Evolutionary conservation across 2,113 vertebrate species (phyloP).

Genomic region (Myotis brandtii): DNA sequence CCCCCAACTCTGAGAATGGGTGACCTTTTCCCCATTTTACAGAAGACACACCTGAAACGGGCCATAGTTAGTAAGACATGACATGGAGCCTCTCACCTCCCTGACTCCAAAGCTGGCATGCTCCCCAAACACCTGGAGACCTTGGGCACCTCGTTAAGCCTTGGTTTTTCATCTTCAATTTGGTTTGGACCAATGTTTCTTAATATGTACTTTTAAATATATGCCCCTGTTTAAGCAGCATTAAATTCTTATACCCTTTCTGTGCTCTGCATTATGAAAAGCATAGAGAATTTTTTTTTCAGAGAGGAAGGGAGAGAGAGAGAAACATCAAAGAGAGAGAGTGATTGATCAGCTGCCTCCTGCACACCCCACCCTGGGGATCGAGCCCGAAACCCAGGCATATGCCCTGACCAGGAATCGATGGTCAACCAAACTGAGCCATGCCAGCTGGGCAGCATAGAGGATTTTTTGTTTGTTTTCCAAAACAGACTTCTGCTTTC

Average conservation of each 20-base stretch:
- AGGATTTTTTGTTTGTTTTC: slow-evolving; percentile 1
- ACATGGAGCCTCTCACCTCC: neutral
- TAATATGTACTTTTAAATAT: neutral
- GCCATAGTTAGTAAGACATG: neutral
- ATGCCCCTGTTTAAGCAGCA: neutral
- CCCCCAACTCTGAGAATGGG: neutral
- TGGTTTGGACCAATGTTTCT: neutral
- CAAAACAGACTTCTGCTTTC: slow-evolving; percentile 29
- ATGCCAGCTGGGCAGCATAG: too few species aligned
- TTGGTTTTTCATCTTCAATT: neutral
- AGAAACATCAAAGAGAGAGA: too few species aligned
- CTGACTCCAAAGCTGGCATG: neutral
- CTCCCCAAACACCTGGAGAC: neutral
- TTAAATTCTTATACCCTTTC: neutral
- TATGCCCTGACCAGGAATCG: too few species aligned
- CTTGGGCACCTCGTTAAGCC: neutral
- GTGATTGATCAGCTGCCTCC: too few species aligned
- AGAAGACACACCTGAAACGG: neutral
- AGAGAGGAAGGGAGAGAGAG: too few species aligned
- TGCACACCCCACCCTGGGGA: too few species aligned
- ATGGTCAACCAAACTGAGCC: too few species aligned
- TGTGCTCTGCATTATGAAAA: slow-evolving; percentile 12
- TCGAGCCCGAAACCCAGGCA: too few species aligned
- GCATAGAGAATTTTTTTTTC: neutral
- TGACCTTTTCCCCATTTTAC: neutral